Evolutionary conservation across 2,888 invertebrate genomes (phyloP).

Genomic region (Papilio demoleus): DNA sequence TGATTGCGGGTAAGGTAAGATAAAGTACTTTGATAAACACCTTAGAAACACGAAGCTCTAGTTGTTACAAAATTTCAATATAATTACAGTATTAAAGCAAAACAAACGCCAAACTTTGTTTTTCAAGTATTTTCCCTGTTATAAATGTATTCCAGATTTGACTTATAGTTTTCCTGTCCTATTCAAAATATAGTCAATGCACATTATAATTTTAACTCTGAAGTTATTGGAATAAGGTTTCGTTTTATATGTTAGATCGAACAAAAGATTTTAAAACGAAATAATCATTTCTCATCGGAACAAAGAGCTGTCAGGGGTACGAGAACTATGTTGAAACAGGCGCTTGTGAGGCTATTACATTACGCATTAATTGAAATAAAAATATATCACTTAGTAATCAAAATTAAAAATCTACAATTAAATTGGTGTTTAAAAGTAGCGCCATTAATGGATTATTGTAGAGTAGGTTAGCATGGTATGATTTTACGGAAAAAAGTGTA

Average conservation of each 20-base stretch:
- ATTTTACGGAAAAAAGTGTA: too few species aligned
- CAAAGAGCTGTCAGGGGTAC: conserved; percentile 52
- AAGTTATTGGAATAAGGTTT: conserved; percentile 12
- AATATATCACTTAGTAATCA: background rate
- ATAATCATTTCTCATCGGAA: conserved; percentile 66
- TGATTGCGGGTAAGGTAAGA: too few species aligned
- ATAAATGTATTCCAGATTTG: conserved; percentile 43
- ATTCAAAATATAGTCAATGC: conserved; percentile 33
- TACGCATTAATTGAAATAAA: background rate
- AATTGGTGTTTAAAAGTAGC: too few species aligned
- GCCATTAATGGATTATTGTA: too few species aligned
- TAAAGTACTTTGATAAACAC: too few species aligned
- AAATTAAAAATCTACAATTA: background rate
- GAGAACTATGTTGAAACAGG: conserved; percentile 40
- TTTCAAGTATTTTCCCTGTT: conserved; percentile 38
- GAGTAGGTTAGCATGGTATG: too few species aligned
- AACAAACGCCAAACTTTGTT: conserved; percentile 31
- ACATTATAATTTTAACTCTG: conserved; percentile 11
- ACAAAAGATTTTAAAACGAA: conserved; percentile 53
- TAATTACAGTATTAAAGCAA: conserved; percentile 15
- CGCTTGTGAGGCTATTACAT: conserved; percentile 28
- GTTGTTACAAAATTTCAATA: conserved; percentile 20
- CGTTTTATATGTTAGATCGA: conserved; percentile 30
- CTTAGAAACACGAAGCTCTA: too few species aligned
- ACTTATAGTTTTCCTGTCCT: conserved; percentile 41